Evolutionary conservation across 2,113 vertebrate genomes (phyloP), one percentile per base, ranked within the genome.

Genomic region (Elanoides forficatus): DNA sequence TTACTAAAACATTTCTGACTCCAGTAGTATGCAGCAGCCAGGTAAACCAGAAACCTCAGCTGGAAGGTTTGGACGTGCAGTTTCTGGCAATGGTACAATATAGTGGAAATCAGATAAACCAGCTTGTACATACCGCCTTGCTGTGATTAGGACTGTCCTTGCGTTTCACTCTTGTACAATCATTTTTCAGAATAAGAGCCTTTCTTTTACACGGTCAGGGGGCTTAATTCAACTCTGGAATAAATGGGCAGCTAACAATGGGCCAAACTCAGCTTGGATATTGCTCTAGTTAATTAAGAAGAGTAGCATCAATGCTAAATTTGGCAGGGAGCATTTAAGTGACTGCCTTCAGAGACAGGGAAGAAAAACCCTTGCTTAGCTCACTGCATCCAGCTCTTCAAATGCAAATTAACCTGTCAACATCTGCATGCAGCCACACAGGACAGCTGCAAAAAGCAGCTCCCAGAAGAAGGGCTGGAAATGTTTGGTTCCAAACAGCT

Each of bases 321-420:
- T 95, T 97, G 97, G 95, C 95, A 95, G 48, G 48, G 86, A 85
- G 81, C 38, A 50, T 55, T 72, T 72, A 85, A 95, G 91, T 45
- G 86, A 90, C 76, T 95, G 94, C 78, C 79, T 93, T 96, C 71
- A 62, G 95, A 96, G 73, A 17, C 85, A 79, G 70, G 88, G 96
- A 96, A 97, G 94, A 96, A 96, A 96, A 96, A 85, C 65, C 65
- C 87, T 86, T 60, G 79, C 96, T 97, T 92, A 90, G 65, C 87
- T 97, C 92, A 43, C 82, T 88, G 93, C 95, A 97, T 75, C 87
- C 90, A 90, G 91, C 94, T 72, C 96, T 97, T 97, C 94, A 97
- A 96, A 97, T 97, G 96, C 97, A 97, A 97, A 97, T 97, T 50
- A 95, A 95, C 94, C 91, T 96, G 94, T 90, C 94, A 97, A 96